Conservation (phyloP, 1,140 invertebrate species). For the Sesamia nonagrioides region DNA sequence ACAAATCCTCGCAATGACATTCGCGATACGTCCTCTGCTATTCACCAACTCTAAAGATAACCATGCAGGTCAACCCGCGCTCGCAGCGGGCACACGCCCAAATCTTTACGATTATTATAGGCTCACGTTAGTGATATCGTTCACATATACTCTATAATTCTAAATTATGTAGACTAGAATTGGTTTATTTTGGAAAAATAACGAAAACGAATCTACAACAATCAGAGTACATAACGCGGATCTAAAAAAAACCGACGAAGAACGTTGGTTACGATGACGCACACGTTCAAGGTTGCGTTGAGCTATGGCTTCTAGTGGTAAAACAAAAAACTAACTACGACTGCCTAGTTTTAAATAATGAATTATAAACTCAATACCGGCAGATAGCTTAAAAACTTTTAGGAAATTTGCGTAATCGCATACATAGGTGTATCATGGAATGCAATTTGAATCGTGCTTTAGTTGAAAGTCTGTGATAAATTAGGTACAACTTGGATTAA, state of each 20-base stretch:
- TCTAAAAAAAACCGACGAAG: conserved; percentile 32
- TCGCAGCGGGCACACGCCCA: conserved; percentile 65
- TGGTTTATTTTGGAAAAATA: conserved; percentile 14
- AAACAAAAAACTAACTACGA: not conserved
- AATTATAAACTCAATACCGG: not conserved
- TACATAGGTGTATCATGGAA: not conserved
- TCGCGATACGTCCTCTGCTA: conserved; percentile 63
- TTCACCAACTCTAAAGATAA: conserved; percentile 71
- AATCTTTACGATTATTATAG: conserved; percentile 51
- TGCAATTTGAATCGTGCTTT: not conserved
- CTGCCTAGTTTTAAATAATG: not conserved
- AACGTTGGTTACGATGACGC: conserved; percentile 28
- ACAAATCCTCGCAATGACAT: conserved; percentile 64
- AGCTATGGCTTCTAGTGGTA: conserved; percentile 37
- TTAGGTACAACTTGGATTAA: not conserved
- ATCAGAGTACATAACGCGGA: not conserved
- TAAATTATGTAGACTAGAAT: not conserved
- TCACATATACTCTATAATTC: not conserved
- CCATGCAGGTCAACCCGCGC: conserved; percentile 57
- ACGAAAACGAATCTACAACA: conserved; percentile 21
- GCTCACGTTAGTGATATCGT: conserved; percentile 23
- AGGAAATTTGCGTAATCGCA: not conserved
- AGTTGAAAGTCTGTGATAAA: not conserved
- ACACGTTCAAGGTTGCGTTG: conserved; percentile 41
- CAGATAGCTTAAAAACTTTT: not conserved